A percentile compares a stretch with the other conserved stretches of the same genome.
Evolutionary conservation across 1,140 invertebrate genomes (phyloP).

Genomic region (Diorhabda elongata): DNA sequence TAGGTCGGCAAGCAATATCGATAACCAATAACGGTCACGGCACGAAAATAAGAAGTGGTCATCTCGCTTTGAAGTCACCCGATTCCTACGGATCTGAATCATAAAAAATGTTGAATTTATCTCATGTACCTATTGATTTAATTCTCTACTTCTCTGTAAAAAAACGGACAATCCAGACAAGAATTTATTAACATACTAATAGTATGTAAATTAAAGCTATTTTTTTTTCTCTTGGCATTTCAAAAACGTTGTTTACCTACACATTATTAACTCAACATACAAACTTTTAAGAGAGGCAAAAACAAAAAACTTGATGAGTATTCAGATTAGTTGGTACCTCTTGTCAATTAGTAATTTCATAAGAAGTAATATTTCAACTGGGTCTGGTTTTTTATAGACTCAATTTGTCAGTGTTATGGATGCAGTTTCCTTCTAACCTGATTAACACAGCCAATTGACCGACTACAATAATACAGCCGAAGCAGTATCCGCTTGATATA

Average conservation of each 20-base stretch:
- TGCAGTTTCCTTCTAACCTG: too few relatives aligned
- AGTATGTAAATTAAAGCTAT: conserved; percentile 6
- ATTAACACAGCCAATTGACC: too few relatives aligned
- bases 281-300: background rate
- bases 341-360: background rate
- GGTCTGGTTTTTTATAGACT: background rate
- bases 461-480: too few relatives aligned
- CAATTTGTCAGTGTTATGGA: background rate
- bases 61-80: too few relatives aligned
- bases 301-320: background rate
- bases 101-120: too few relatives aligned
- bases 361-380: background rate
- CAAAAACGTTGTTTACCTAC: conserved; percentile 7
- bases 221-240: background rate
- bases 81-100: too few relatives aligned
- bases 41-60: too few relatives aligned
- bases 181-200: conserved; percentile 12
- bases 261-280: conserved; percentile 9
- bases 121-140: too few relatives aligned
- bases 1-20: too few relatives aligned
- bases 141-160: too few relatives aligned
- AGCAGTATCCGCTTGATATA: too few relatives aligned
- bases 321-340: background rate
- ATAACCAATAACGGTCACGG: too few relatives aligned
- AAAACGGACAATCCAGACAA: background rate